Base-by-base conservation (phyloP, 2,888 invertebrate species). In the Fragum fragum region DNA sequence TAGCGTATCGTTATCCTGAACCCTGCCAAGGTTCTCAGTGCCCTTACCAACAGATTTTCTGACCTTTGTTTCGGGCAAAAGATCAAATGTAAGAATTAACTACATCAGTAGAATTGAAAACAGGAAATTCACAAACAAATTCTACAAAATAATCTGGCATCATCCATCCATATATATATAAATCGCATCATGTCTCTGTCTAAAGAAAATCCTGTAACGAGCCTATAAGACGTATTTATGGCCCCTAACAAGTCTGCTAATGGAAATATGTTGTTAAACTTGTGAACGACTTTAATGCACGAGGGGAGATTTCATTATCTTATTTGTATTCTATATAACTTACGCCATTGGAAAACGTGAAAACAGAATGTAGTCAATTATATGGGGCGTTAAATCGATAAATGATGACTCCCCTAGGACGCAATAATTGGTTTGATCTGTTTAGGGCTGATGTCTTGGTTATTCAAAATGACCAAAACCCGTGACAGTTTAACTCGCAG, bases 331-430 rank as follows among this genome's bases (percentile, higher is more conserved):
- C 74, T 28, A 66, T 52, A 71, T 76, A 61, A 69, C 76, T 73
- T 74, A 81, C 71, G 55, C 55, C 72, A 70, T 59, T 69, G 42
- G 70, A 75, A 74, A 70, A 68, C 70, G 53, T 21, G n/a, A 42
- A 71, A 81, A 85, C 66, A 81, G 79, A 81, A 76, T 79, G 71
- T 52, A 32, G 79, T 74, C 79, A 77, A 81, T 85, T 85, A 81
- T 42, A 28, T 63, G 73, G 79, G 76, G 66, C 16, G 42, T 42
- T 66, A 39, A 69, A 80, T 80, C 80, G 73, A 80, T 80, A 57
- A 57, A 29, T 52, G 57, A 81, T 47, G 21, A 70, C n/a, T 72
- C 81, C 57, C 77, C 14, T 68, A 36, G 26, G 66, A 66, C 39
- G 32, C 21, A 14, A 26, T 66, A 66, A 66, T 66, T 66, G 66